A percentile compares a stretch with the other conserved stretches of the same genome.
These are phyloP conservation scores for Sapajus apella DNA, from an alignment of 2,113 vertebrate species.

Conservation along the genomic window DNA sequence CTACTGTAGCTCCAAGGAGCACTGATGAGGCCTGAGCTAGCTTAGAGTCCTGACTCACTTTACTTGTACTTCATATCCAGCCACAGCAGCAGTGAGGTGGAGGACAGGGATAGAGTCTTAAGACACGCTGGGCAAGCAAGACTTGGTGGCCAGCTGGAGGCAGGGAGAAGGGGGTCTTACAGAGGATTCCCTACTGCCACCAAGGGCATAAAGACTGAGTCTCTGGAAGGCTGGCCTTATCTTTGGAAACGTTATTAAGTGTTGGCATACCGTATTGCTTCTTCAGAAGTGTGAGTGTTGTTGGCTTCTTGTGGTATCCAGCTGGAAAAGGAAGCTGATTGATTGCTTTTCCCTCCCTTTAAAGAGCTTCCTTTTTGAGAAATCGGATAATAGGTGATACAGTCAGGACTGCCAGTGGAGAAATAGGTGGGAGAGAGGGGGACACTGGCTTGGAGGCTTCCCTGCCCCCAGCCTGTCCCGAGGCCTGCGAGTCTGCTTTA, in stretches of 20 bases:
- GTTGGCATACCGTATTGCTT: background rate
- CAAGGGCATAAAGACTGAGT: background rate
- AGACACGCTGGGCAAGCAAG: background rate
- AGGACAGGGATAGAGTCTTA: background rate
- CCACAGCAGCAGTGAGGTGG: background rate
- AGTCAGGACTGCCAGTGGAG: background rate
- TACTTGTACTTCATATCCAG: background rate
- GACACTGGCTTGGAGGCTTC: background rate
- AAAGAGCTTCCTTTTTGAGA: slow-evolving; percentile 3
- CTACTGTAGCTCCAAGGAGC: background rate
- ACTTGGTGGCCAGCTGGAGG: background rate
- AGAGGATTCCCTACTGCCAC: background rate
- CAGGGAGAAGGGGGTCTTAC: background rate
- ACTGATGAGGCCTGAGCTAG: background rate
- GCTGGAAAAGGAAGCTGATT: background rate
- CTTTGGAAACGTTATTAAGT: slow-evolving; percentile 17
- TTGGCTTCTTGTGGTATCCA: background rate
- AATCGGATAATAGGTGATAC: background rate
- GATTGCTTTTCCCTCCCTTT: background rate
- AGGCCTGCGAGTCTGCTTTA: background rate
- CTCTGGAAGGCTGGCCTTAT: background rate
- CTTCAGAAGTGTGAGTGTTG: background rate
- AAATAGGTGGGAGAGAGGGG: background rate
- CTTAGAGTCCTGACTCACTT: background rate
- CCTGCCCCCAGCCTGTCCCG: background rate